Conservation (phyloP, 2,888 invertebrate species). For the Cyaniris semiargus region DNA sequence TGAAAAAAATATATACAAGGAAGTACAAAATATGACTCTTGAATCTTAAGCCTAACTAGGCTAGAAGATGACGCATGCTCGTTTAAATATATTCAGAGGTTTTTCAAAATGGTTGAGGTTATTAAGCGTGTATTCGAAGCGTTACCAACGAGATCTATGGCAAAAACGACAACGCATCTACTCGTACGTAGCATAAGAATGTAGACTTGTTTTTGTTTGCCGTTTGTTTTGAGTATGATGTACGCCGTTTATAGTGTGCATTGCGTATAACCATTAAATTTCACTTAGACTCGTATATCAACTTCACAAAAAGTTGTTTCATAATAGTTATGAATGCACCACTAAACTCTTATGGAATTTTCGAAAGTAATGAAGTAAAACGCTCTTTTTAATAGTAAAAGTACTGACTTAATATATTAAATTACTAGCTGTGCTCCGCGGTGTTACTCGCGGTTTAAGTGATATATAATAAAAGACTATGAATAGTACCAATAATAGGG, state of each 20-base stretch:
- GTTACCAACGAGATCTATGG: background rate
- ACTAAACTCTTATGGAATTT: conserved; percentile 9
- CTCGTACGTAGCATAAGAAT: background rate
- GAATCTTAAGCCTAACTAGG: background rate
- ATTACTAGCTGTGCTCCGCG: too few relatives aligned
- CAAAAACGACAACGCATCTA: background rate
- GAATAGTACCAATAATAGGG: too few relatives aligned
- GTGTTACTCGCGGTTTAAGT: too few relatives aligned
- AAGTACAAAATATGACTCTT: background rate
- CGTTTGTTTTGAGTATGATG: conserved; percentile 39
- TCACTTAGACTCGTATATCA: conserved; percentile 28
- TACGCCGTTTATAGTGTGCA: conserved; percentile 48
- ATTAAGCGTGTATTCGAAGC: background rate
- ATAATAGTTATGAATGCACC: conserved; percentile 6
- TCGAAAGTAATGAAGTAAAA: conserved; percentile 6
- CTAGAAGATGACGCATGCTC: background rate
- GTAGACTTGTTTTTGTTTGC: conserved; percentile 7
- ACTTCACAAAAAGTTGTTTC: conserved; percentile 24
- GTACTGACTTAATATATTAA: background rate
- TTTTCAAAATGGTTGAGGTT: background rate
- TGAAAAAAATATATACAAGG: background rate
- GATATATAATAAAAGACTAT: too few relatives aligned
- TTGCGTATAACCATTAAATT: conserved; percentile 32
- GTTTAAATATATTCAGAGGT: background rate
- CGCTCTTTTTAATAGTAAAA: background rate